Evolutionary conservation across 1,140 invertebrate species (phyloP).

Genomic region (Rhopalosiphum maidis): DNA sequence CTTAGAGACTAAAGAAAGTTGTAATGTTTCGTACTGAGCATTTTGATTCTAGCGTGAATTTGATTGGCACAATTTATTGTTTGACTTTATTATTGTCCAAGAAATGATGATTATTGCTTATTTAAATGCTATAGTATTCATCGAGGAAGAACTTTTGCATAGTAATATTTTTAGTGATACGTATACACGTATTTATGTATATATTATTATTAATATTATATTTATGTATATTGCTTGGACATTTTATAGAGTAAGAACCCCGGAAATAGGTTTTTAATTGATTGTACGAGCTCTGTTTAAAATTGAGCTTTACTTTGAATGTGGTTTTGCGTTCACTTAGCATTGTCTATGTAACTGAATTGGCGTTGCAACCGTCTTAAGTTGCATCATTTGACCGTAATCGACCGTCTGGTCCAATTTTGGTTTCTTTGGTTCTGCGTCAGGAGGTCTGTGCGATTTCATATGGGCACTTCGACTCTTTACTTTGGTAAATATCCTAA

Average conservation of each 20-base stretch:
- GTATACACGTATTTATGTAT: not conserved
- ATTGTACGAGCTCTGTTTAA: conserved; percentile 33
- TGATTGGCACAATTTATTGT: conserved; percentile 53
- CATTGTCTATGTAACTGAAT: conserved; percentile 53
- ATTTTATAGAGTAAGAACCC: conserved; percentile 20
- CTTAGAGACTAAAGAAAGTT: conserved; percentile 42
- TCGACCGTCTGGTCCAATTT: conserved; percentile 60
- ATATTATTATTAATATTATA: not conserved
- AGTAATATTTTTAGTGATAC: not conserved
- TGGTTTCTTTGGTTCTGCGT: conserved; percentile 68
- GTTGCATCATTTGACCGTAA: conserved; percentile 51
- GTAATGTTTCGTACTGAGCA: conserved; percentile 37
- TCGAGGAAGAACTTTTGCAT: conserved; percentile 27
- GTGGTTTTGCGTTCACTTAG: not conserved
- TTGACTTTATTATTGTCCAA: conserved; percentile 51
- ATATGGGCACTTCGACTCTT: conserved; percentile 98
- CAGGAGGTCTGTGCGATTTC: conserved; percentile 91
- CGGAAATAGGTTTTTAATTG: not conserved
- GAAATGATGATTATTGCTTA: conserved; percentile 48
- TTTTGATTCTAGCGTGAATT: conserved; percentile 40
- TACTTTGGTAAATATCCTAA: conserved; percentile 95
- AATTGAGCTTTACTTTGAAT: conserved; percentile 48
- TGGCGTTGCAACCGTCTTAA: conserved; percentile 50
- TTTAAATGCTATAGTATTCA: conserved; percentile 8
- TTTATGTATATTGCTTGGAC: conserved; percentile 48